Conservation (phyloP, 2,888 invertebrate species). For the Ophion costatus region DNA sequence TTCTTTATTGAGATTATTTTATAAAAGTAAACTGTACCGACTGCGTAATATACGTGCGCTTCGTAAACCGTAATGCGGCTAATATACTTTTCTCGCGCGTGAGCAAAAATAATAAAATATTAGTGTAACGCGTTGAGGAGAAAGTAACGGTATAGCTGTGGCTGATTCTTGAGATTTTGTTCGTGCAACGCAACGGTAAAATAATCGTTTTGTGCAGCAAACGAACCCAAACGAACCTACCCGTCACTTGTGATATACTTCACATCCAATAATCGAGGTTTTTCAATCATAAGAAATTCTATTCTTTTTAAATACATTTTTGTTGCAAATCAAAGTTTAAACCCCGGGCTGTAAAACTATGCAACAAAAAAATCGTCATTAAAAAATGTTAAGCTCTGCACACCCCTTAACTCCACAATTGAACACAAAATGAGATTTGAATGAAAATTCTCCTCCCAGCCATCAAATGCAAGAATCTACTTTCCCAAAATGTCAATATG, state of each 20-base stretch:
- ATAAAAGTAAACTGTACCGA: background rate
- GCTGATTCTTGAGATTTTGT: conserved; percentile 5
- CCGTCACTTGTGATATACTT: background rate
- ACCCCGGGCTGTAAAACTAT: too few relatives aligned
- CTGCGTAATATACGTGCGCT: background rate
- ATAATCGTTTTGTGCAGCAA: conserved; percentile 1
- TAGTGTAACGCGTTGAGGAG: conserved; percentile 1
- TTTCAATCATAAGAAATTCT: too few relatives aligned
- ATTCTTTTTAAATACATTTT: too few relatives aligned
- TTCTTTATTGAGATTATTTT: background rate
- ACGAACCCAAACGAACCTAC: background rate
- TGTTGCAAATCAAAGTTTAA: too few relatives aligned
- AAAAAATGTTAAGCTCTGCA: too few relatives aligned
- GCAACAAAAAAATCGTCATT: too few relatives aligned
- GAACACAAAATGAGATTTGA: too few relatives aligned
- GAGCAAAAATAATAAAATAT: background rate
- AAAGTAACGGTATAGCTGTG: conserved; percentile 9
- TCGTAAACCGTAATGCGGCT: background rate
- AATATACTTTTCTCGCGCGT: background rate
- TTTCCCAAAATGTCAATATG: too few relatives aligned
- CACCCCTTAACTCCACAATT: too few relatives aligned
- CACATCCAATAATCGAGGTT: too few relatives aligned
- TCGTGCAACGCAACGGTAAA: background rate
- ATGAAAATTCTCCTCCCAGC: too few relatives aligned
- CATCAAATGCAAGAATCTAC: too few relatives aligned